Evolutionary conservation across 2,888 invertebrate species (phyloP), one percentile per base, ranked within the genome.

Genomic region (Polyommatus icarus): DNA sequence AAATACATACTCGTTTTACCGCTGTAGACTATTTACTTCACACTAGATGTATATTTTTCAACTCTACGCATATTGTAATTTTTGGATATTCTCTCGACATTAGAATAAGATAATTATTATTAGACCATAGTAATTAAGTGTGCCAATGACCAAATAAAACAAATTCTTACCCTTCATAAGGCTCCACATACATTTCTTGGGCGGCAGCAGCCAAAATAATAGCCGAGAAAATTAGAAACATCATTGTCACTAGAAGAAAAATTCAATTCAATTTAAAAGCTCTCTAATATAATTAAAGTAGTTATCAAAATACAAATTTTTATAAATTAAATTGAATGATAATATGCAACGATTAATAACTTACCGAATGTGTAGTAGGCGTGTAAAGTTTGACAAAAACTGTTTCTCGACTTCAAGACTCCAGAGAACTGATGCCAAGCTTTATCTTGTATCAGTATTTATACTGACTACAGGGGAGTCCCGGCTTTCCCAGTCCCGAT

Each of bases 141-240:
- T n/a, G n/a, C n/a, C n/a, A n/a, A n/a, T n/a, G n/a, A n/a, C n/a
- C 18, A 59, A 59, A 20, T 24, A 61, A 61, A 32, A 32, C 3
- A 32, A 50, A 0, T 7, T 29, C 24, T 46, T 75, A 75, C 75
- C 75, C 29, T 29, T 75, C 75, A 29, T 54, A 75, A 15, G 75
- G 54, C 50, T 75, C 24, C 50, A 29, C 24, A 54, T 75, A 54
- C 75, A 75, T 50, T 20, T 75, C 75, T 75, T 75, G 75, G 24
- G 75, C 75, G 7, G 75, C 75, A 24, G 75, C 75, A 18, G 75
- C 54, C 75, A 75, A 12, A 12, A 75, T 18, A 1, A 75, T 12
- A 54, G 75, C 75, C 8, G 54, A 75, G 18, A 75, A 54, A 20
- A 75, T n/a, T 0, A 75, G 18, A 54, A 75, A 75, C 50, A 75